These are phyloP conservation scores for Tortrix viridana DNA, from an alignment of 2,888 invertebrate genomes.

Conservation along the genomic window DNA sequence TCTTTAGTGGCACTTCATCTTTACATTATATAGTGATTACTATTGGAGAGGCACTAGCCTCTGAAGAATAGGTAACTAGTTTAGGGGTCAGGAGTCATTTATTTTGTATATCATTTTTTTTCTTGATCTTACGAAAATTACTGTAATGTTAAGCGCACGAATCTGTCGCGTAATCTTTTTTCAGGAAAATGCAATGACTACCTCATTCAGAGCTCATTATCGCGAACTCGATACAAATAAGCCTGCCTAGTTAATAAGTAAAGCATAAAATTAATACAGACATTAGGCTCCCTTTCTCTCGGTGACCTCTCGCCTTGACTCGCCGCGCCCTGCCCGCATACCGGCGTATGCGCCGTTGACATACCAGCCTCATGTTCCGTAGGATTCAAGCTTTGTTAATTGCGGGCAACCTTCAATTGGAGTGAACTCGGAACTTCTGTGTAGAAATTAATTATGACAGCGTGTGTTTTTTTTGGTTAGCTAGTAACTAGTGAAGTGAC, in stretches of 20 bases:
- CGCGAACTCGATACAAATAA: slow-evolving; percentile 32
- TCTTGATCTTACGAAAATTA: no score
- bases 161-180: not conserved
- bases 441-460: no score
- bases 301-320: slow-evolving; percentile 80
- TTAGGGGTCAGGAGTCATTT: no score
- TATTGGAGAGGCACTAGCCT: no score
- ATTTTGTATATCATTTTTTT: no score
- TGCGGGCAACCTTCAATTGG: slow-evolving; percentile 30
- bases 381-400: slow-evolving; percentile 37
- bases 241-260: slow-evolving; percentile 41
- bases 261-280: slow-evolving; percentile 66
- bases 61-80: no score
- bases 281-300: slow-evolving; percentile 76
- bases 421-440: slow-evolving; percentile 2
- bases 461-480: no score
- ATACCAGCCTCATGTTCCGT: slow-evolving; percentile 38
- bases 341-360: slow-evolving; percentile 68
- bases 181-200: slow-evolving; percentile 2
- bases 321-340: slow-evolving; percentile 75
- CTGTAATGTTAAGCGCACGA: no score
- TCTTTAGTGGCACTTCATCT: no score
- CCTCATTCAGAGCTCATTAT: not conserved
- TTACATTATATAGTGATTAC: no score
- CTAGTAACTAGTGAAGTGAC: no score